Conservation (phyloP, 2,113 vertebrate species). For the Trichechus manatus region DNA sequence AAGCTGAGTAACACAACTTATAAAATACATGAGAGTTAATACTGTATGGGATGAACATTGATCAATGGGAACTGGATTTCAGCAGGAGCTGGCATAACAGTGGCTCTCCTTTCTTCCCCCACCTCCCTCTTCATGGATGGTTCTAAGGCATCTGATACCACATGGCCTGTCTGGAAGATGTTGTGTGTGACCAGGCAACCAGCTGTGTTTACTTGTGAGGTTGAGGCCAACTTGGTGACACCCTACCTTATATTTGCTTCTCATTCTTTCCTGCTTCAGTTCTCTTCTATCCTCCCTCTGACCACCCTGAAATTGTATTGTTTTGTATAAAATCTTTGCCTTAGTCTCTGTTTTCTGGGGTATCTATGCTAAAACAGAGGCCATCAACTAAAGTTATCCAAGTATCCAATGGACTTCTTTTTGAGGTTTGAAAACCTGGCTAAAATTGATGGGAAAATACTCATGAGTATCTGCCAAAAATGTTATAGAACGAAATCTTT, state of each 20-base stretch:
- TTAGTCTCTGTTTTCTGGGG: neutral
- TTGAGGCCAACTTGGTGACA: neutral
- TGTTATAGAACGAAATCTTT: neutral
- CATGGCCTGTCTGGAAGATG: neutral
- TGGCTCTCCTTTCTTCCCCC: neutral
- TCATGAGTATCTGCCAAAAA: neutral
- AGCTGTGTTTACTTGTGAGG: neutral
- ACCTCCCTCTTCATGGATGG: neutral
- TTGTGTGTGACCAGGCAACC: neutral
- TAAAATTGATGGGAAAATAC: conserved; percentile 1
- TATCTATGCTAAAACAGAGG: neutral
- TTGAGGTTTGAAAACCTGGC: neutral
- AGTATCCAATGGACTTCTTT: neutral
- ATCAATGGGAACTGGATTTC: neutral
- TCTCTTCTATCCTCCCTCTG: neutral
- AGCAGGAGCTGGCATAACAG: neutral
- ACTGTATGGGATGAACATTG: neutral
- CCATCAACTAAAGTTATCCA: neutral
- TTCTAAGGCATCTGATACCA: neutral
- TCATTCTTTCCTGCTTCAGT: neutral
- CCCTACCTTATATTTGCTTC: neutral
- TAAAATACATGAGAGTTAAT: neutral
- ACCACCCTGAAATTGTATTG: neutral
- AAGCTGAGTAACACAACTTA: neutral
- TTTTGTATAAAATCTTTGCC: neutral